Evolutionary conservation across 1,140 invertebrate species (phyloP), one percentile per base, ranked within the genome.

Genomic region (Epicauta chinensis): DNA sequence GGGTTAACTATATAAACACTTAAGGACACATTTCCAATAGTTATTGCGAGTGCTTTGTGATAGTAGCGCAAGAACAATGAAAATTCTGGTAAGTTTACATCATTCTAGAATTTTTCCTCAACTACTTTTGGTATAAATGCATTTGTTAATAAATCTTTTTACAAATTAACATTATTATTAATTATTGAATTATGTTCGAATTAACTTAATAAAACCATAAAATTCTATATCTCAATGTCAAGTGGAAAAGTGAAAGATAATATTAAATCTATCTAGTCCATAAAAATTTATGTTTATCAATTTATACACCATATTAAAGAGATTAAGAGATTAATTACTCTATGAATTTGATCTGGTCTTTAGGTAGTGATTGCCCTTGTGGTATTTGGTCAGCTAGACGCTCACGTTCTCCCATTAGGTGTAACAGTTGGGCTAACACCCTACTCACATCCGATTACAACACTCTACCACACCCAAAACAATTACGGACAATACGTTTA

Each of bases 401-500:
- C 45, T n/a, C 45, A 47, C 34, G 45, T 46, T 30, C 12, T 48
- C 11, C 45, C 45, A 12, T 5, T 49, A 10, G 62, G 62, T 17
- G 62, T 63, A 30, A 63, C 57, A n/a, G 51, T 63, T 3, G 62
- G 62, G 6, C 12, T 64, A 14, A 56, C 57, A 31, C 56, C 60
- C 1, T 54, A 61, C 44, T 55, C 57, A 31, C 63, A 64, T 48
- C 66, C 73, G 16, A 69, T 76, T 16, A 68, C 69, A 32, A 73
- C 72, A 46, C 70, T 75, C 46, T 76, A 76, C 46, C 72, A 83
- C 62, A 75, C 77, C 30, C 81, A 84, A 66, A 80, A 85, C 61
- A 77, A 77, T 1, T 65, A 77, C 32, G 83, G 83, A 1, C 79
- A 81, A 56, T 80, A 79, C 58, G 72, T 73, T 48, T 87, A 86